Percentiles rank a stretch among this genome's conserved stretches.
These are phyloP conservation scores for Ptiloglossa arizonensis DNA, from an alignment of 1,140 invertebrate genomes.

Conservation along the genomic window DNA sequence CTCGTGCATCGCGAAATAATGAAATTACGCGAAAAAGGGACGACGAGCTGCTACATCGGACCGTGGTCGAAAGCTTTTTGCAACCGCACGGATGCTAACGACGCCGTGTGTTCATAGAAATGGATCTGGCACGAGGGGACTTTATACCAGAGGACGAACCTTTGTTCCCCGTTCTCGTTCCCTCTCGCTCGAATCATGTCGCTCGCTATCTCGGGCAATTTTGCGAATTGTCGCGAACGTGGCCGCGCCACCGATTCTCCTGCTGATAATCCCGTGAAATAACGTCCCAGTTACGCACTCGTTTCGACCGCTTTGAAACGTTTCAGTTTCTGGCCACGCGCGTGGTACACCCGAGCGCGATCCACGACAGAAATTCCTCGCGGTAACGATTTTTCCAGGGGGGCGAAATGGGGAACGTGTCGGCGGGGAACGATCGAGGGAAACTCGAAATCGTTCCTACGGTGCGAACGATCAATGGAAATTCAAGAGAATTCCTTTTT, in stretches of 20 bases:
- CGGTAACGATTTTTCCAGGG: too few relatives aligned
- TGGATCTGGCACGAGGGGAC: slow-evolving; percentile 25
- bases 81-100: slow-evolving; percentile 25
- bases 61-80: slow-evolving; percentile 32
- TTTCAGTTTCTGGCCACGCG: too few relatives aligned
- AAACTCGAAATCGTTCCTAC: too few relatives aligned
- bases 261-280: background rate
- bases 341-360: too few relatives aligned
- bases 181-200: background rate
- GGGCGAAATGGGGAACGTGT: too few relatives aligned
- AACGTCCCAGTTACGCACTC: background rate
- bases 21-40: slow-evolving; percentile 75
- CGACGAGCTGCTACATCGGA: slow-evolving; percentile 36
- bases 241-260: background rate
- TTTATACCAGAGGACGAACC: background rate
- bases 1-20: slow-evolving; percentile 75
- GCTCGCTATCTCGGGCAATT: background rate
- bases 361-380: too few relatives aligned
- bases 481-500: too few relatives aligned
- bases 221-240: background rate
- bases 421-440: too few relatives aligned
- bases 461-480: too few relatives aligned
- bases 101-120: slow-evolving; percentile 45
- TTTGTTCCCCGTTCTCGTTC: background rate
- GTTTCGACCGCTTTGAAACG: too few relatives aligned